Evolutionary conservation across 2,113 vertebrate species (phyloP).

Genomic region (Lasiurus cinereus): DNA sequence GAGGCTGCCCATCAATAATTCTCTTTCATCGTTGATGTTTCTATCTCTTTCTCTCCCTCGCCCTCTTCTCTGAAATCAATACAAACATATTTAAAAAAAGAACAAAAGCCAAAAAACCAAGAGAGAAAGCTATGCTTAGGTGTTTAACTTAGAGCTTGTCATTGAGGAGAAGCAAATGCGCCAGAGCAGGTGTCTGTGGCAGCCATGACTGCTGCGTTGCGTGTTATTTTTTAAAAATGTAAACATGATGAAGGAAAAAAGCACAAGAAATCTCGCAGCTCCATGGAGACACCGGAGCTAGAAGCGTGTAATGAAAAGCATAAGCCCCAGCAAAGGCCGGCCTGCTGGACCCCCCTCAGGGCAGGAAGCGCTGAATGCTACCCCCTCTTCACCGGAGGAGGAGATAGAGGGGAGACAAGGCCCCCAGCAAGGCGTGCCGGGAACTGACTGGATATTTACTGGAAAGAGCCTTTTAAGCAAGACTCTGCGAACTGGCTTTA

Average conservation of each 20-base stretch:
- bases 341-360: neutral
- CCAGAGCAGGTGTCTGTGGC: neutral
- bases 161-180: neutral
- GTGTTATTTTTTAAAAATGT: neutral
- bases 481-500: neutral
- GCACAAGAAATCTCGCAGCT: neutral
- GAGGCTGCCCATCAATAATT: no score
- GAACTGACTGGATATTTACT: neutral
- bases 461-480: conserved; percentile 17
- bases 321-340: neutral
- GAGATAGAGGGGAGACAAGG: neutral
- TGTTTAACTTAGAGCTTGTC: neutral
- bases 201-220: neutral
- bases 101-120: neutral
- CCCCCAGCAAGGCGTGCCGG: neutral
- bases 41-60: no score
- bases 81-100: no score
- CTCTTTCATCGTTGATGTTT: no score
- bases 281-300: neutral
- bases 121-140: neutral
- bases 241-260: neutral
- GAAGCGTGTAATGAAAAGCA: neutral
- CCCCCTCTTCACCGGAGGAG: neutral
- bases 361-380: neutral
- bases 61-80: no score